A percentile compares a stretch with the other conserved stretches of the same genome.
phyloP scores from a whole-genome alignment of 2,797 vertebrate genomes.

The Spinibarbus caldwelli region DNA sequence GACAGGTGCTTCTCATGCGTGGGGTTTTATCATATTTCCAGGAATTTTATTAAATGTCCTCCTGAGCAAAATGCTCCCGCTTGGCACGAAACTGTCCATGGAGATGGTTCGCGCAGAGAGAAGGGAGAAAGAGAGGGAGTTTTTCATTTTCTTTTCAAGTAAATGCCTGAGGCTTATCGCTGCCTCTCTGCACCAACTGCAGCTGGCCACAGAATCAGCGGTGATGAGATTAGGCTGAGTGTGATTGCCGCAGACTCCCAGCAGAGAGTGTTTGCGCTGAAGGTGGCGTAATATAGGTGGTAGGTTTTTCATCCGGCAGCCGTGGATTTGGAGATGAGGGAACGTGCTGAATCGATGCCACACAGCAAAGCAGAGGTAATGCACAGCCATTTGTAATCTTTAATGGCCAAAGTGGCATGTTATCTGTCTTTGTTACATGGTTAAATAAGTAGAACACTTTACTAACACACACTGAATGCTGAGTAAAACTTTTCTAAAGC shows the following conservation, averaged over 20 bases:
- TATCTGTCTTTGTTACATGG: conserved; percentile 27
- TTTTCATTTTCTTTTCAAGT: conserved; percentile 55
- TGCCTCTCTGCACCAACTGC: conserved; percentile 41
- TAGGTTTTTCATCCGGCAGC: conserved; percentile 20
- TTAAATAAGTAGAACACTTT: conserved; percentile 1
- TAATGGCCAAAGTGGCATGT: conserved; percentile 18
- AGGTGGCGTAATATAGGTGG: conserved; percentile 37
- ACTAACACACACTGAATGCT: conserved; percentile 11
- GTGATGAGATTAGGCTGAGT: conserved; percentile 51
- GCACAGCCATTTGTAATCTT: conserved; percentile 16
- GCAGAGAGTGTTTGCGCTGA: conserved; percentile 35
- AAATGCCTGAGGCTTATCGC: conserved; percentile 53
- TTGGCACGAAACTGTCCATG: conserved; percentile 35
- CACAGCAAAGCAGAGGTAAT: conserved; percentile 11
- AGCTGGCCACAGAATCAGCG: conserved; percentile 44
- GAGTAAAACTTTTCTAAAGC: conserved; percentile 3
- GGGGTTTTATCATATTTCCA: conserved; percentile 42
- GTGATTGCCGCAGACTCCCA: conserved; percentile 50
- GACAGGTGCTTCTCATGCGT: conserved; percentile 31
- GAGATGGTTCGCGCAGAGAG: conserved; percentile 23
- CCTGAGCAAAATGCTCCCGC: conserved; percentile 30
- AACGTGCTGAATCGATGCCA: conserved; percentile 36
- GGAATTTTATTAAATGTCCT: conserved; percentile 42
- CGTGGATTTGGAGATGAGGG: conserved; percentile 17
- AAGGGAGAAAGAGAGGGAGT: conserved; percentile 36